These are phyloP conservation scores for Haliclystus octoradiatus DNA, from an alignment of 30 jellyfish, hydroid and myxozoan species.

Conservation along the genomic window DNA sequence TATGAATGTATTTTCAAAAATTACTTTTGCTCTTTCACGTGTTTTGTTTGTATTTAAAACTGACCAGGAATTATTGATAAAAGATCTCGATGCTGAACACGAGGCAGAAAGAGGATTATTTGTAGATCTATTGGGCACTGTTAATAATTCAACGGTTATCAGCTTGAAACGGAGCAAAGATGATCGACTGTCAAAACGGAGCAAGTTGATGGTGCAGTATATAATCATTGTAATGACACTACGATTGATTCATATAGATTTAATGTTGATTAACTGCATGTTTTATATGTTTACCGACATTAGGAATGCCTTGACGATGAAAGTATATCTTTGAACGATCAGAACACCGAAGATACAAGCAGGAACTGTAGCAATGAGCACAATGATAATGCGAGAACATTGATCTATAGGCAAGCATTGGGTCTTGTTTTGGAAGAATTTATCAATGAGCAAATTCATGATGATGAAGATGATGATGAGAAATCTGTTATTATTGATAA, in stretches of 20 bases:
- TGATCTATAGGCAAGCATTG: slow-evolving; percentile 33
- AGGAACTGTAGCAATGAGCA: neutral
- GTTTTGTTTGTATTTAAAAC: too few relatives aligned
- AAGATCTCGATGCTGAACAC: slow-evolving; percentile 69
- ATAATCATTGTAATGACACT: neutral
- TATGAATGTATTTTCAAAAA: too few relatives aligned
- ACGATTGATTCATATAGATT: neutral
- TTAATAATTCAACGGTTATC: too few relatives aligned
- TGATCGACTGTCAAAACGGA: too few relatives aligned
- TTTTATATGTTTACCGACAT: neutral
- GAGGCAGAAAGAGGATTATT: slow-evolving; percentile 64
- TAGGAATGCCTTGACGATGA: neutral
- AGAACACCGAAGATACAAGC: neutral
- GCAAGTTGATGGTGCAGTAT: neutral
- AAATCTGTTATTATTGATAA: slow-evolving; percentile 8
- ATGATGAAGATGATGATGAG: slow-evolving; percentile 13
- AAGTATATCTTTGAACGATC: neutral
- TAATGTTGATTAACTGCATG: neutral
- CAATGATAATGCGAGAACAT: neutral
- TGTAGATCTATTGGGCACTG: slow-evolving; percentile 44
- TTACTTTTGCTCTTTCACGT: too few relatives aligned
- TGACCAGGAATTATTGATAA: slow-evolving; percentile 72
- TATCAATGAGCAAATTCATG: slow-evolving; percentile 5
- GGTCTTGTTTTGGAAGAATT: slow-evolving; percentile 36
- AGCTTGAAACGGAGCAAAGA: too few relatives aligned